Percentiles rank a stretch among this genome's conserved stretches.
These are phyloP conservation scores for Tupaia tana DNA, from an alignment of 2,113 vertebrate genomes.

Conservation along the genomic window DNA sequence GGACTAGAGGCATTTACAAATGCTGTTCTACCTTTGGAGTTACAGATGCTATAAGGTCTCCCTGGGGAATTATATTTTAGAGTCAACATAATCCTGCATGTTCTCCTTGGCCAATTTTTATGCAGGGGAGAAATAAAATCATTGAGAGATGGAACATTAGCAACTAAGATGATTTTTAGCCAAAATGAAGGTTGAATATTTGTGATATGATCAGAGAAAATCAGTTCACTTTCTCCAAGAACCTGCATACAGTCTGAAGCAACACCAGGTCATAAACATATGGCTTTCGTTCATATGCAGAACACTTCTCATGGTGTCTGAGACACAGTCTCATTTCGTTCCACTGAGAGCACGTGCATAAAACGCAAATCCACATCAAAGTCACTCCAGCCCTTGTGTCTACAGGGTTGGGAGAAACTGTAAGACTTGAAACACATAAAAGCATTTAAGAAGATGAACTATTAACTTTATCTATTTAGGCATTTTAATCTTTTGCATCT, in stretches of 20 bases:
- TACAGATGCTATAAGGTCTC: slow-evolving; percentile 51
- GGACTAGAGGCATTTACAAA: slow-evolving; percentile 74
- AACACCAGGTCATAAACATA: not conserved
- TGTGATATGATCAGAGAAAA: slow-evolving; percentile 38
- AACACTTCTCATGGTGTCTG: not conserved
- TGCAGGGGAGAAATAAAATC: slow-evolving; percentile 59
- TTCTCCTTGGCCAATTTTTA: slow-evolving; percentile 70
- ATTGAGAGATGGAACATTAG: slow-evolving; percentile 71
- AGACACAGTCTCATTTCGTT: not conserved
- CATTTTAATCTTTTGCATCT: slow-evolving; percentile 88
- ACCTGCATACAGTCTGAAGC: not conserved
- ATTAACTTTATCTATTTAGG: slow-evolving; percentile 86
- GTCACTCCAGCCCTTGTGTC: slow-evolving; percentile 29
- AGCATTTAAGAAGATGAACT: slow-evolving; percentile 86
- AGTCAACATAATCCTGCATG: slow-evolving; percentile 53
- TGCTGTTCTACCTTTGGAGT: slow-evolving; percentile 52
- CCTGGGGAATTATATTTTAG: slow-evolving; percentile 54
- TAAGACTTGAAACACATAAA: slow-evolving; percentile 82
- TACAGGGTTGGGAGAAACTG: slow-evolving; percentile 72
- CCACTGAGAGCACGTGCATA: slow-evolving; percentile 1
- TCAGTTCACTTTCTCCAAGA: slow-evolving; percentile 16
- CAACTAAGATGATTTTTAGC: slow-evolving; percentile 72
- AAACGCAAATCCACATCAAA: slow-evolving; percentile 72
- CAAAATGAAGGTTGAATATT: slow-evolving; percentile 73
- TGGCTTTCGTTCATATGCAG: not conserved